phyloP scores from a whole-genome alignment of 2,888 invertebrate species.

The Petrolisthes manimaculis region DNA sequence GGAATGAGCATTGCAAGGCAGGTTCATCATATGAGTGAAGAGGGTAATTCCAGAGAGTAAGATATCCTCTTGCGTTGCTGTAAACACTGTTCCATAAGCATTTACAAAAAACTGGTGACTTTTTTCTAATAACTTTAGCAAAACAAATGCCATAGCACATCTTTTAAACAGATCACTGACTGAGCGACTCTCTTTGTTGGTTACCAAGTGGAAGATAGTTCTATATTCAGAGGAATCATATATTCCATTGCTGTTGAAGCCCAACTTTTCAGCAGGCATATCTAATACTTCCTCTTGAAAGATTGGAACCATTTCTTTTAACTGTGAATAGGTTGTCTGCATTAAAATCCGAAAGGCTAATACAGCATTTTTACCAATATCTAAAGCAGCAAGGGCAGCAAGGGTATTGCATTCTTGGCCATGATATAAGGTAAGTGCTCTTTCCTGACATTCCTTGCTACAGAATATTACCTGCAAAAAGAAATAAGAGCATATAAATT shows the following conservation, averaged over 20 bases:
- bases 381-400: constrained; percentile 45
- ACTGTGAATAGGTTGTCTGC: constrained; percentile 33
- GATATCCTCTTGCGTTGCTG: constrained; percentile 39
- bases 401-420: constrained; percentile 51
- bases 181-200: constrained; percentile 49
- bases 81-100: constrained; percentile 15
- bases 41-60: constrained; percentile 37
- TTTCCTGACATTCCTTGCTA: constrained; percentile 38
- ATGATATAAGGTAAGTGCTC: constrained; percentile 45
- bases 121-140: constrained; percentile 50
- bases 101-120: constrained; percentile 32
- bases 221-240: constrained; percentile 61
- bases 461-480: constrained; percentile 62
- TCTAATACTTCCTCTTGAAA: constrained; percentile 20
- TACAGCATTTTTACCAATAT: constrained; percentile 61
- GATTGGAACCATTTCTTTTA: constrained; percentile 40
- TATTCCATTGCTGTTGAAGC: constrained; percentile 41
- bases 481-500: constrained; percentile 16
- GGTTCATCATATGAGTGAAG: constrained; percentile 59
- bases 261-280: constrained; percentile 22
- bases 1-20: constrained; percentile 65
- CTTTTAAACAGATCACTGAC: constrained; percentile 64
- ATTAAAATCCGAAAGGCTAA: constrained; percentile 53
- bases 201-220: constrained; percentile 61
- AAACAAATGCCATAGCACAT: constrained; percentile 51